A percentile compares a stretch with the other conserved stretches of the same genome.
phyloP scores from a whole-genome alignment of 2,888 invertebrate genomes.

The Geophilus truncorum region DNA sequence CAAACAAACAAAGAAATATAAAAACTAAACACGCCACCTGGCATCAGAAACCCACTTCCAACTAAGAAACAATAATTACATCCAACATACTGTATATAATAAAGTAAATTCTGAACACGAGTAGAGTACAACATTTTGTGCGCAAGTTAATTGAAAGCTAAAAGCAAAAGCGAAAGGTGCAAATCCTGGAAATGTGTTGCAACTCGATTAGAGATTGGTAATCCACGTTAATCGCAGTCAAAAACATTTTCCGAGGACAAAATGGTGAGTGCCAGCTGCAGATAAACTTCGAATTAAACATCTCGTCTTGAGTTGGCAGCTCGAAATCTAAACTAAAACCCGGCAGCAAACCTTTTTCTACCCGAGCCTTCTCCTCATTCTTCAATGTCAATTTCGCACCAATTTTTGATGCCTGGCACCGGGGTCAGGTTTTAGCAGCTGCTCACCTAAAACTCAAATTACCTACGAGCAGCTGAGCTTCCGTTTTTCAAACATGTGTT shows the following conservation, averaged over 20 bases:
- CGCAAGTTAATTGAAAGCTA: no score
- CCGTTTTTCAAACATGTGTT: not conserved
- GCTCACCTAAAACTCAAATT: conserved; percentile 11
- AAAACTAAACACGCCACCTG: no score
- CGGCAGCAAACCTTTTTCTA: not conserved
- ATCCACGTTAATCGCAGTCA: not conserved
- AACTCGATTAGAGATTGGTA: not conserved
- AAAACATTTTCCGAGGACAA: not conserved
- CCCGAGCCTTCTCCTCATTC: not conserved
- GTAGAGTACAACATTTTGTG: no score
- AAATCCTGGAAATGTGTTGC: not conserved
- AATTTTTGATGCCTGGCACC: not conserved
- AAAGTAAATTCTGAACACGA: no score
- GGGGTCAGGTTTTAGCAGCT: not conserved
- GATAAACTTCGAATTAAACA: conserved; percentile 4
- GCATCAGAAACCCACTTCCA: no score
- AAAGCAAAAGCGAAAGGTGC: no score
- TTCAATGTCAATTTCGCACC: conserved; percentile 9
- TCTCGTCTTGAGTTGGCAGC: conserved; percentile 1
- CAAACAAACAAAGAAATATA: no score
- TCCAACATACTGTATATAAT: no score
- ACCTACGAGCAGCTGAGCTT: not conserved
- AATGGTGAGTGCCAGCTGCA: not conserved
- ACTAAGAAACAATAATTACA: no score
- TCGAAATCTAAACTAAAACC: not conserved